Percentiles rank a stretch among this genome's conserved stretches.
phyloP scores from a whole-genome alignment of 2,888 invertebrate genomes.

The Cheiracanthium punctorium region DNA sequence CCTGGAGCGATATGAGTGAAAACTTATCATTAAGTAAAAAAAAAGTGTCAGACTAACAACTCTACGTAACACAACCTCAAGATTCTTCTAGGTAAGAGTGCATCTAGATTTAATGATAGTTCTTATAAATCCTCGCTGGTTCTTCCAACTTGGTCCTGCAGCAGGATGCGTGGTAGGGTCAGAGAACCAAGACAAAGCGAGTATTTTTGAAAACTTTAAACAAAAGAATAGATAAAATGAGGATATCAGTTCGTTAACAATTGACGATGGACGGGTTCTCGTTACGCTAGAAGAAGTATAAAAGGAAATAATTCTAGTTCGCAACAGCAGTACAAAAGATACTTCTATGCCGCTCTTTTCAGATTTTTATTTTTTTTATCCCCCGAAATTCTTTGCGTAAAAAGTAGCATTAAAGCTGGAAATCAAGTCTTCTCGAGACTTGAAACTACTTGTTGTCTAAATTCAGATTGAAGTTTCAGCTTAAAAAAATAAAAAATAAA shows the following conservation, averaged over 20 bases:
- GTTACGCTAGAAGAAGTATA: conserved; percentile 28
- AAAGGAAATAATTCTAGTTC: no score
- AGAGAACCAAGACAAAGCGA: conserved; percentile 1
- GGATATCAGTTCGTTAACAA: conserved; percentile 11
- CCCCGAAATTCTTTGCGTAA: no score
- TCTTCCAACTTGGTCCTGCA: neutral
- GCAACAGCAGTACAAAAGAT: no score
- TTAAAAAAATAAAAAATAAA: no score
- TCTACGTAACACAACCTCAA: neutral
- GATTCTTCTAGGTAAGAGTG: neutral
- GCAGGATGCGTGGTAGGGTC: neutral
- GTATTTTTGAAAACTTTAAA: conserved; percentile 9
- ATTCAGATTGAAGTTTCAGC: no score
- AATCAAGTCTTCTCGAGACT: no score
- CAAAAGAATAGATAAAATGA: neutral
- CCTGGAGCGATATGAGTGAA: neutral
- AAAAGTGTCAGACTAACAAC: neutral
- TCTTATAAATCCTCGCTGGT: neutral
- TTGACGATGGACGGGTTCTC: conserved; percentile 32
- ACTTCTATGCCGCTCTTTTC: no score
- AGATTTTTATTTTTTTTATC: no score
- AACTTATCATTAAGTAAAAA: neutral
- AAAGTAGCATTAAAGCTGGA: no score
- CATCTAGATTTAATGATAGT: conserved; percentile 1
- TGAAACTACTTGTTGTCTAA: no score